phyloP scores from a whole-genome alignment of 2,797 vertebrate genomes.

The Acanthiza pusilla region DNA sequence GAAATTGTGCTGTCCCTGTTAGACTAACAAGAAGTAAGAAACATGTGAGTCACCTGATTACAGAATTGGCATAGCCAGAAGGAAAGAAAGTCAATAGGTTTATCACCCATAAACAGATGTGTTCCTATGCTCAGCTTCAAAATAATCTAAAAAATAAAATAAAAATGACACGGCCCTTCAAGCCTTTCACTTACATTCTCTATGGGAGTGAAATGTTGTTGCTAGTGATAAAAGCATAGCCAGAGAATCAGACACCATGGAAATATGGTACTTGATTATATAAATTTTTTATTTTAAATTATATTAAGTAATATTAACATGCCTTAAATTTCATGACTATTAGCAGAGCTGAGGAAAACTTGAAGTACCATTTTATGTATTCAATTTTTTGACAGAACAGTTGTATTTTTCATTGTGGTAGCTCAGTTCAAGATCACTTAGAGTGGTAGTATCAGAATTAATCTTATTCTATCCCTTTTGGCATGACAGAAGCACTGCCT shows the following conservation, averaged over 20 bases:
- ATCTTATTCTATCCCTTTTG: background rate
- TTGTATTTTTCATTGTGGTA: background rate
- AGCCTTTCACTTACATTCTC: background rate
- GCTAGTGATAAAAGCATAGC: background rate
- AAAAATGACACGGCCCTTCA: background rate
- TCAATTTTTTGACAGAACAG: background rate
- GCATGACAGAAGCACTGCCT: background rate
- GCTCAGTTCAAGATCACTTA: background rate
- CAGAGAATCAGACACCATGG: background rate
- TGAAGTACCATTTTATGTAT: background rate
- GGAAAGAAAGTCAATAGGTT: background rate
- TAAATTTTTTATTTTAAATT: background rate
- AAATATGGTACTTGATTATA: background rate
- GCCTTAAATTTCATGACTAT: background rate
- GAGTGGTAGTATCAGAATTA: fast-evolving
- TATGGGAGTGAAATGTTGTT: background rate
- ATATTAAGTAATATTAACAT: background rate
- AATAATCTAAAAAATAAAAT: background rate
- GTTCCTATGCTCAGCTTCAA: background rate
- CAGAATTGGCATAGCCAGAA: background rate
- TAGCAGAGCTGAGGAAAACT: background rate
- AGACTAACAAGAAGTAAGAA: background rate
- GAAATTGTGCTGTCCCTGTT: background rate
- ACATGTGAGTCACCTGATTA: background rate
- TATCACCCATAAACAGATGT: background rate